These are phyloP conservation scores for Limnephilus marmoratus DNA, from an alignment of 2,888 invertebrate species.

Conservation along the genomic window DNA sequence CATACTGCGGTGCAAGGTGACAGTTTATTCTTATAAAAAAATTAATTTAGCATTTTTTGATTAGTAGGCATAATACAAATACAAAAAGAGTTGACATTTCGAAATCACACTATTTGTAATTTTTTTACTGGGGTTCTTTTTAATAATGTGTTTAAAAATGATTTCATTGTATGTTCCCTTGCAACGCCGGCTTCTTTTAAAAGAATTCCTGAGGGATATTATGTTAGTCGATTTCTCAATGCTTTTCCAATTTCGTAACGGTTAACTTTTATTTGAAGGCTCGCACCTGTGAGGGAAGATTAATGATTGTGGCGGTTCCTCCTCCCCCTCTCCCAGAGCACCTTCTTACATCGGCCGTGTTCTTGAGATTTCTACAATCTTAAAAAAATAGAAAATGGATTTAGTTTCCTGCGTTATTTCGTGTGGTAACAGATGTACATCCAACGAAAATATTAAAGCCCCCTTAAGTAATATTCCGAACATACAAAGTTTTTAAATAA, in stretches of 20 bases:
- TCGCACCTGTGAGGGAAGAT: conserved; percentile 2
- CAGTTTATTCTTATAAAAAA: too few relatives aligned
- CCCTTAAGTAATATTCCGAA: not conserved
- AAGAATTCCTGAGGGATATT: not conserved
- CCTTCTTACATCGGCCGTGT: not conserved
- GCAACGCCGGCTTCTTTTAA: not conserved
- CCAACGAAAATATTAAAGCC: not conserved
- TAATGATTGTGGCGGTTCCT: not conserved
- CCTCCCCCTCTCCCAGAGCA: not conserved
- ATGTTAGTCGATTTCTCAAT: not conserved
- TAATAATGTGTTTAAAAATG: not conserved
- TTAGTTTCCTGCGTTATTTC: not conserved
- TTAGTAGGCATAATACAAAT: too few relatives aligned
- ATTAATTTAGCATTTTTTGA: too few relatives aligned
- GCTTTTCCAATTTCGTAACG: not conserved
- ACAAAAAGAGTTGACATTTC: too few relatives aligned
- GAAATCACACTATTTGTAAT: too few relatives aligned
- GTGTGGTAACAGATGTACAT: not conserved
- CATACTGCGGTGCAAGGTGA: too few relatives aligned
- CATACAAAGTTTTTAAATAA: not conserved
- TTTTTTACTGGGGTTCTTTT: not conserved
- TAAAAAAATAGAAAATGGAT: not conserved
- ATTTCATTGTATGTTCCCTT: not conserved
- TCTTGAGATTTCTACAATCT: not conserved
- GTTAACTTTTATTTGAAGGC: not conserved